Evolutionary conservation across 2,888 invertebrate species (phyloP), one percentile per base, ranked within the genome.

Genomic region (Agrochola circellaris): DNA sequence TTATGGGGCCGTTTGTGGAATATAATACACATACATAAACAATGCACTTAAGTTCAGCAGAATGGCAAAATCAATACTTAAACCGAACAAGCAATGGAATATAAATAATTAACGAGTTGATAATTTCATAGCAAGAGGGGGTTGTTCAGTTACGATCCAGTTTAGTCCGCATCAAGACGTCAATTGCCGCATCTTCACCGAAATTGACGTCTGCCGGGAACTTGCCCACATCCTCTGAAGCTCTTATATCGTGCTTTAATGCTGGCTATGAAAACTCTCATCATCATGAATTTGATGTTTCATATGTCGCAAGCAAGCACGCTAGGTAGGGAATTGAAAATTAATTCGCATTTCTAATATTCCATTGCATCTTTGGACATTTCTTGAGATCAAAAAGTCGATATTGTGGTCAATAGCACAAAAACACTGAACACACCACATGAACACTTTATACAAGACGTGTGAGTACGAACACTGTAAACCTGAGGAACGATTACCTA

Each of bases 401-500:
- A 48, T 42, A 60, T 38, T 45, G 69, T 60, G 48, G 42, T 73
- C 48, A 69, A 70, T 62, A 81, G 56, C 67, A 87, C 71, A 68
- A 62, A 54, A 58, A 83, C 75, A 85, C 74, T 78, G 75, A 75
- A 76, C 77, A 87, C 81, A 71, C 70, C 75, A 79, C 83, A 81
- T 61, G 13, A 70, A 81, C 73, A 75, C 74, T 74, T 71, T 76
- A 77, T 73, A 86, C 75, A 75, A 83, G 64, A 82, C 69, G 79
- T 77, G 85, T 84, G 85, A 70, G 78, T 75, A 89, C 71, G 77
- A 79, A 87, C 87, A 87, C 81, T 79, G 68, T 61, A 74, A 84
- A 70, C 73, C 75, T 76, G 75, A 76, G 70, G 68, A 75, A 69
- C 83, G 83, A 96, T 95, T 97, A 98, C 98, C 98, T 91, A 98